Conservation (phyloP, 2,113 vertebrate species). For the Dolichallabes microphthalmus region DNA sequence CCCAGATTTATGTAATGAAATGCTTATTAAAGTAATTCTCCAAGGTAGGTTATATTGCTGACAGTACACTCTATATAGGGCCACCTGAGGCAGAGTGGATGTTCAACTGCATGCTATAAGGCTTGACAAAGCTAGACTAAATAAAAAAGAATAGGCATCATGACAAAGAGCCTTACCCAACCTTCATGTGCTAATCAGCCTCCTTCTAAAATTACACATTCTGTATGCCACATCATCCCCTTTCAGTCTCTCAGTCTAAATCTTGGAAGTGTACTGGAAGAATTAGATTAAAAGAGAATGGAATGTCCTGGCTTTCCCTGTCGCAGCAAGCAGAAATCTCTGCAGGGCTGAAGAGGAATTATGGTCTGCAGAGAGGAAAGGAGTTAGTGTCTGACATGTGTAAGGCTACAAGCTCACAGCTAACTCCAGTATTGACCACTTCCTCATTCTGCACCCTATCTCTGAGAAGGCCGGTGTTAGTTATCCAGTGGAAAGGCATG, state of each 20-base stretch:
- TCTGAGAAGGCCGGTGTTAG: conserved; percentile 33
- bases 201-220: conserved; percentile 17
- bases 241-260: conserved; percentile 38
- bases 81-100: conserved; percentile 27
- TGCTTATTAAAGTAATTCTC: conserved; percentile 50
- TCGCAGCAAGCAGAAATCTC: conserved; percentile 45
- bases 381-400: conserved; percentile 15
- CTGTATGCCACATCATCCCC: not conserved
- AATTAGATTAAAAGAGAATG: conserved; percentile 54
- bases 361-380: conserved; percentile 33
- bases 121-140: conserved; percentile 30
- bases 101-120: conserved; percentile 43
- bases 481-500: not conserved
- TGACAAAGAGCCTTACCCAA: conserved; percentile 34
- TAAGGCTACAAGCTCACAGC: conserved; percentile 37
- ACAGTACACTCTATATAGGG: conserved; percentile 25
- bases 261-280: conserved; percentile 14
- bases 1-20: conserved; percentile 36
- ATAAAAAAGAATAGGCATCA: not conserved
- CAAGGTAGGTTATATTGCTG: conserved; percentile 38
- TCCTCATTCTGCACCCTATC: conserved; percentile 37
- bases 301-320: conserved; percentile 55
- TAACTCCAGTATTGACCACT: conserved; percentile 36
- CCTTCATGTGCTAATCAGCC: conserved; percentile 45
- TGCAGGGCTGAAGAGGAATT: conserved; percentile 40